phyloP scores from a whole-genome alignment of 2,113 vertebrate genomes.

The Cisticola juncidis region DNA sequence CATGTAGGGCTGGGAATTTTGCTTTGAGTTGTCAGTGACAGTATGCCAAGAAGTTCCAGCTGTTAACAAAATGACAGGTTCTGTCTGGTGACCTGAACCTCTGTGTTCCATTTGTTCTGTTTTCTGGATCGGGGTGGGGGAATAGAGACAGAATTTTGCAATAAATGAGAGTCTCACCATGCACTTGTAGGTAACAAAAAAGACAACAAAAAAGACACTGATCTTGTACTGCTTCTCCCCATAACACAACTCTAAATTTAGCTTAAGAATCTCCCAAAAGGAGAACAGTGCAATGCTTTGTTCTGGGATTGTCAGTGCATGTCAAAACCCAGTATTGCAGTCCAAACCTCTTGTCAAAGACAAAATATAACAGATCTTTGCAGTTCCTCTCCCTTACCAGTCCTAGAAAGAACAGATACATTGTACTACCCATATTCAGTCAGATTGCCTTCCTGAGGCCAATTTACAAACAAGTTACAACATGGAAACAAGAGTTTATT shows the following conservation, averaged over 20 bases:
- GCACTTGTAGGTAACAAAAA: neutral
- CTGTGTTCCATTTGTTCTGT: neutral
- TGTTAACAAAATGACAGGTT: neutral
- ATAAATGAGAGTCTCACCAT: neutral
- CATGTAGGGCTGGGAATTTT: neutral
- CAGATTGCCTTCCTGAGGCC: neutral
- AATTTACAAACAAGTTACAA: neutral
- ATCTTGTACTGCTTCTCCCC: neutral
- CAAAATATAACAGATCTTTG: neutral
- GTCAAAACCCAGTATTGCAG: neutral
- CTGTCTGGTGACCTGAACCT: neutral
- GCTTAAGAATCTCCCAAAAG: neutral
- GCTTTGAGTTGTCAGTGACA: neutral
- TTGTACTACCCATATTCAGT: neutral
- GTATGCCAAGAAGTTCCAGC: neutral
- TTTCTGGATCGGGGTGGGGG: neutral
- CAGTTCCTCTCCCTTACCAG: neutral
- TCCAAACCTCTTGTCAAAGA: neutral
- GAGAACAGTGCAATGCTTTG: neutral
- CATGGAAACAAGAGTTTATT: neutral
- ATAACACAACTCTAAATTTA: neutral
- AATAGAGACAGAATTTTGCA: neutral
- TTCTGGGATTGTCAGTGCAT: neutral
- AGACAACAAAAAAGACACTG: neutral
- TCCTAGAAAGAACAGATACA: neutral